These are phyloP conservation scores for Tenthredo mesomela DNA, from an alignment of 2,888 invertebrate species.

Conservation along the genomic window DNA sequence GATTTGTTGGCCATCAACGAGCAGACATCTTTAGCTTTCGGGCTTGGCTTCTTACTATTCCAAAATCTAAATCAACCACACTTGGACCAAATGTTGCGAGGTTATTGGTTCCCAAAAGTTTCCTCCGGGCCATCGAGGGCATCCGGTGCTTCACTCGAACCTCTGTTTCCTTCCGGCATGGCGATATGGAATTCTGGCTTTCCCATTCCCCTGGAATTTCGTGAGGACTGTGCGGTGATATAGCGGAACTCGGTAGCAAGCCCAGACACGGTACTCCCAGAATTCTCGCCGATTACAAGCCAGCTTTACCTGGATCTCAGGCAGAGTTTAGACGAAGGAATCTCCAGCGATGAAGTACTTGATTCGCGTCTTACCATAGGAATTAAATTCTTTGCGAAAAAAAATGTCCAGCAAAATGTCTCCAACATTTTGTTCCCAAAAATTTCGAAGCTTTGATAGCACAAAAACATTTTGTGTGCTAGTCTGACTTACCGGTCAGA, in stretches of 20 bases:
- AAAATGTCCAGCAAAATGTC: neutral
- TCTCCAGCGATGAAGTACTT: neutral
- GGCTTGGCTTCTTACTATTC: neutral
- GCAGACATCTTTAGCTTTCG: neutral
- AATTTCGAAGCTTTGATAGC: neutral
- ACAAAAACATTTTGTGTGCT: neutral
- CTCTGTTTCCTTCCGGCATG: neutral
- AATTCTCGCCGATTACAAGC: conserved; percentile 23
- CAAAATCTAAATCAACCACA: conserved; percentile 24
- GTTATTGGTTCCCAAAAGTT: conserved; percentile 38
- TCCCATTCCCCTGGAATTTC: conserved; percentile 1
- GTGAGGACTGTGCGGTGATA: neutral
- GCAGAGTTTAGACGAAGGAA: conserved; percentile 1
- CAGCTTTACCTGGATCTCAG: neutral
- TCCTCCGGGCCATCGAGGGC: conserved; percentile 5
- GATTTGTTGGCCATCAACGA: neutral
- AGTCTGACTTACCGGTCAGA: neutral
- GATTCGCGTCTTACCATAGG: neutral
- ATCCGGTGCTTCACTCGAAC: conserved; percentile 16
- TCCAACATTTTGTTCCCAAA: neutral
- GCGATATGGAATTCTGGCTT: conserved; percentile 25
- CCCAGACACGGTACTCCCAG: conserved; percentile 6
- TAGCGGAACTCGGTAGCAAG: neutral
- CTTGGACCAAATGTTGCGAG: neutral
- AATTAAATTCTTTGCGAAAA: neutral